Evolutionary conservation across 1,140 invertebrate genomes (phyloP), one percentile per base, ranked within the genome.

Genomic region (Apis dorsata): DNA sequence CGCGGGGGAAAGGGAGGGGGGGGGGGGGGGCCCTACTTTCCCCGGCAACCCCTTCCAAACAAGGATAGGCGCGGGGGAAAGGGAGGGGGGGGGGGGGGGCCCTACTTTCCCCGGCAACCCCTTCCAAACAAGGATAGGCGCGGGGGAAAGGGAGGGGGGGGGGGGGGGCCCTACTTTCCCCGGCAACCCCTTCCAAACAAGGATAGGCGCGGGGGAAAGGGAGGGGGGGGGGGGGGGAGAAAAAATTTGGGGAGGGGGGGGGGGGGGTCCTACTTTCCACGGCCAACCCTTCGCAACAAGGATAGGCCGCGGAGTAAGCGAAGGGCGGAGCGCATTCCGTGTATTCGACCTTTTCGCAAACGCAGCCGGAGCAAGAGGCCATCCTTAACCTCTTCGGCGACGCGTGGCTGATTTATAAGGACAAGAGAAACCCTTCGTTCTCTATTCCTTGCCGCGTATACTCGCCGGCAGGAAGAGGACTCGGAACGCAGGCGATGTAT

Each of bases 351-450:
- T 90, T 63, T 90, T 89, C 83, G 86, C 83, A 83, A 81, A 87
- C 80, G 76, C 66, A 84, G 79, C 55, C 75, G 74, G 68, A 71
- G 74, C 75, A 60, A 74, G 79, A 69, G 86, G 34, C 85, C 79
- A 86, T 84, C 81, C 89, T 85, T 85, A 81, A 87, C 88, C 83
- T 90, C 88, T 84, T 91, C 86, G 86, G 85, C 89, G 88, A 85
- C 81, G 89, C 88, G 83, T 86, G 85, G 81, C 84, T 91, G 90
- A 91, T 91, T 91, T 91, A 91, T 90, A 87, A 74, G 86, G 83
- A 82, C 84, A 74, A 81, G 70, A 72, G 75, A 70, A 69, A 34
- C 78, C 68, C 68, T 51, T 74, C 78, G 83, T 82, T 76, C 70
- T 7, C 34, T 7, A 0, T 44, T 65, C 83, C 76, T 79, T 85